phyloP scores from a whole-genome alignment of 2,113 vertebrate species.

The Seriola aureovittata region DNA sequence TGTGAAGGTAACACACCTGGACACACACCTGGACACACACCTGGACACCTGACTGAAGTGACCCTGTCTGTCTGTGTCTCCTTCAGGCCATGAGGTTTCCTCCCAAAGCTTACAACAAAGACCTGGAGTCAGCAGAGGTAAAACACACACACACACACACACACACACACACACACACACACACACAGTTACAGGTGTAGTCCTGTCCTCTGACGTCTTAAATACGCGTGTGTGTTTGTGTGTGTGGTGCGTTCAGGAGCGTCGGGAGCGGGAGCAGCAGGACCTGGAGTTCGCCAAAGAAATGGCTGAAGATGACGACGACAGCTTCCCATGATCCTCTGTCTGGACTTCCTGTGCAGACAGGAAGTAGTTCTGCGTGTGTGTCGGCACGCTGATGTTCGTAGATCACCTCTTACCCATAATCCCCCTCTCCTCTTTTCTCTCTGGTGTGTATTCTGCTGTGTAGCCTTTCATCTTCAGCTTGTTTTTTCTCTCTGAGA shows the following conservation, averaged over 20 bases:
- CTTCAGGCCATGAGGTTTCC: slow-evolving; percentile 97
- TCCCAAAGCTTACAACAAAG: slow-evolving; percentile 99
- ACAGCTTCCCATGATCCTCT: slow-evolving; percentile 92
- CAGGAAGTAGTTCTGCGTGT: slow-evolving; percentile 31
- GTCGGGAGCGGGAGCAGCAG: slow-evolving; percentile 96
- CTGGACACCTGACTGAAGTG: not conserved
- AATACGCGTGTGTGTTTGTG: not conserved
- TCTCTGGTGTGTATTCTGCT: slow-evolving; percentile 19
- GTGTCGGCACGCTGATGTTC: not conserved
- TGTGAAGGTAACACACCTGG: slow-evolving; percentile 88
- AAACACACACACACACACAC: not conserved
- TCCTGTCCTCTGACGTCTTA: too few species aligned
- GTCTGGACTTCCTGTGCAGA: slow-evolving; percentile 27
- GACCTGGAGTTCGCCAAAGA: slow-evolving; percentile 99
- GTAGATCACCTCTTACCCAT: slow-evolving; percentile 52
- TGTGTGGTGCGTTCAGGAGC: slow-evolving; percentile 86
- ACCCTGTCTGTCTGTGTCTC: not conserved
- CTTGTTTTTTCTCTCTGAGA: slow-evolving; percentile 30
- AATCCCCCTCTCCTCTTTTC: slow-evolving; percentile 23
- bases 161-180: not conserved
- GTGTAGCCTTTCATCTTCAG: slow-evolving; percentile 3
- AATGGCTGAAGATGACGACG: slow-evolving; percentile 98
- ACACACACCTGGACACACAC: not conserved
- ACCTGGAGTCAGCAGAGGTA: slow-evolving; percentile 99
- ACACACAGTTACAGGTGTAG: not conserved